Base-by-base conservation (phyloP, 2,888 invertebrate genomes). In the Pammene fasciana region DNA sequence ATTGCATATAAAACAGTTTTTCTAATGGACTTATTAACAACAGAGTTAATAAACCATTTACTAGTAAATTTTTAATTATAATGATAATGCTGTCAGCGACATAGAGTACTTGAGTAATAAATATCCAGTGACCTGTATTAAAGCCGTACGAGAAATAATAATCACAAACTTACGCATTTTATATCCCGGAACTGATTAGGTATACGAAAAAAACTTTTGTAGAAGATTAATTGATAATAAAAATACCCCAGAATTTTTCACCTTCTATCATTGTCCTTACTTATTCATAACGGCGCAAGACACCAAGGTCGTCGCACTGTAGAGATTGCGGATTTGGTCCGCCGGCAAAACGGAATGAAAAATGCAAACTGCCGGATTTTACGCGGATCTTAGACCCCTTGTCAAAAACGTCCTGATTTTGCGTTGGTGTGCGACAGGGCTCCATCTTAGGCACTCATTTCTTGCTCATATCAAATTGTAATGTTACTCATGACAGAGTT, bases 221-320 rank as follows among this genome's bases (percentile, higher is more conserved):
- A 38, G 4, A 38, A 38, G 38, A 38, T 38, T 38, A 41, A 52
- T n/a, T 18, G 48, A 10, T 50, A 61, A n/a, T 61, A 48, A 57
- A 62, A 67, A 62, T 46, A 43, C 60, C 45, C 48, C 68, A 36
- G 52, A 36, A 61, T 68, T 71, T 68, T 55, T 60, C 65, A 71
- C 56, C 68, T 61, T 67, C 50, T 68, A 48, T 48, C 50, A 60
- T 57, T 82, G 87, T 82, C 85, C 88, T 86, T 86, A 86, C 79
- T 84, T 82, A 81, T 85, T 83, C 82, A 85, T 87, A 86, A 85
- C 87, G 85, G 85, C 79, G 79, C 79, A 83, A 82, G 84, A 81
- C 75, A 82, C 77, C 89, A 91, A 90, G 90, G 90, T 90, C 90
- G 87, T 88, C 89, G 91, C 76, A 88, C 90, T 87, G 85, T 70